These are phyloP conservation scores for Muraenolepis orangiensis DNA, from an alignment of 2,797 vertebrate genomes.

Conservation along the genomic window DNA sequence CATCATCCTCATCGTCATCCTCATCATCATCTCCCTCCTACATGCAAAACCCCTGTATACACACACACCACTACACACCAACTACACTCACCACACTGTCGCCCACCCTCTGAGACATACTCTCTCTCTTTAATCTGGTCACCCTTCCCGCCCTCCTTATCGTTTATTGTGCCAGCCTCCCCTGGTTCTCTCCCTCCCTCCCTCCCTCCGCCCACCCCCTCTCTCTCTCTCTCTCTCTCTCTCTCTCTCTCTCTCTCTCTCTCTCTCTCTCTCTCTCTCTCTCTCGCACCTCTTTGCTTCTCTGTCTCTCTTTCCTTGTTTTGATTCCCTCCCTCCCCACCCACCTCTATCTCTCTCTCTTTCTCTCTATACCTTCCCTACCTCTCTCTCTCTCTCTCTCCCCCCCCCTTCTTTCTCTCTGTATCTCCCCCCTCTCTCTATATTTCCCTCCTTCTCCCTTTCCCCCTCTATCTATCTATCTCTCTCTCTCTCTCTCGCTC, in stretches of 20 bases:
- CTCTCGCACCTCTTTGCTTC: background rate
- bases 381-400: constrained; percentile 22
- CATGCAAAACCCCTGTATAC: background rate
- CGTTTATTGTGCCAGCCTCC: background rate
- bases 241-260: background rate
- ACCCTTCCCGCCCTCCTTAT: background rate
- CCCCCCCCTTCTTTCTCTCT: background rate
- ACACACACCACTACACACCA: background rate
- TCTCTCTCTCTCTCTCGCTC: constrained; percentile 9
- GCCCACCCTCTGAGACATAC: background rate
- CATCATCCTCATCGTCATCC: too few relatives aligned
- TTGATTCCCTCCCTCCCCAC: constrained; percentile 27
- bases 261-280: constrained; percentile 24
- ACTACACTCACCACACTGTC: constrained; percentile 24
- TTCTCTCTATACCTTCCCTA: background rate
- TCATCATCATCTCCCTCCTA: background rate
- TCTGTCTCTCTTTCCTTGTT: constrained; percentile 11
- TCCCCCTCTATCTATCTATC: constrained; percentile 2
- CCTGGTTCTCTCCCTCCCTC: background rate
- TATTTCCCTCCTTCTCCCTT: constrained; percentile 30
- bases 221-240: background rate
- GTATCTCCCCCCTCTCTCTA: constrained; percentile 13
- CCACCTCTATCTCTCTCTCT: background rate
- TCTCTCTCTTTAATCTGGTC: background rate
- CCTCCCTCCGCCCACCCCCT: background rate